Evolutionary conservation across 35 echinoderm and acorn worm genomes (phyloP).

Genomic region (Amphiura filiformis): DNA sequence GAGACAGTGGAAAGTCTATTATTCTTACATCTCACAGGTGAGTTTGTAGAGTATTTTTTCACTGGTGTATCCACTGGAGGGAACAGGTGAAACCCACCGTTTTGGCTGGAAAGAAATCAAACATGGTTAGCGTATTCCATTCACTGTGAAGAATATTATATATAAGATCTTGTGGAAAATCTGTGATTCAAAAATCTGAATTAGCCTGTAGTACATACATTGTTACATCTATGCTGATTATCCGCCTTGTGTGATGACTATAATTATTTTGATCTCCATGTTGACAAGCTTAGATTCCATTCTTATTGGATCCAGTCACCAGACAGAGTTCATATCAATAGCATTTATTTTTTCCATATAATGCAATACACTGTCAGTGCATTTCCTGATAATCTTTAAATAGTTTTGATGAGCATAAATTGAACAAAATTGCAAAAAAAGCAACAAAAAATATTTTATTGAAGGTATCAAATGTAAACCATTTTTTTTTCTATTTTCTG

Average conservation of each 20-base stretch:
- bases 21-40: constrained; percentile 94
- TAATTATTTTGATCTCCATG: too few species aligned
- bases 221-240: too few species aligned
- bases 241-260: too few species aligned
- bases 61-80: not conserved
- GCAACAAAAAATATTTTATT: too few species aligned
- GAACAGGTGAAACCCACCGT: not conserved
- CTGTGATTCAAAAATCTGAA: too few species aligned
- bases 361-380: not conserved
- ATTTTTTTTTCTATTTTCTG: not conserved
- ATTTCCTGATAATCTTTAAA: not conserved
- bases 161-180: not conserved
- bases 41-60: not conserved
- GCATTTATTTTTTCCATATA: too few species aligned
- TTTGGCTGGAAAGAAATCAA: not conserved
- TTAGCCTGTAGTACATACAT: too few species aligned
- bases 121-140: not conserved
- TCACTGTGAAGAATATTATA: not conserved
- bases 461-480: not conserved
- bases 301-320: too few species aligned
- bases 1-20: constrained; percentile 68
- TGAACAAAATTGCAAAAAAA: too few species aligned
- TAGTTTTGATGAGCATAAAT: not conserved
- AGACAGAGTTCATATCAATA: too few species aligned
- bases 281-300: too few species aligned